These are phyloP conservation scores for Orgyia antiqua DNA, from an alignment of 2,888 invertebrate genomes.

Conservation along the genomic window DNA sequence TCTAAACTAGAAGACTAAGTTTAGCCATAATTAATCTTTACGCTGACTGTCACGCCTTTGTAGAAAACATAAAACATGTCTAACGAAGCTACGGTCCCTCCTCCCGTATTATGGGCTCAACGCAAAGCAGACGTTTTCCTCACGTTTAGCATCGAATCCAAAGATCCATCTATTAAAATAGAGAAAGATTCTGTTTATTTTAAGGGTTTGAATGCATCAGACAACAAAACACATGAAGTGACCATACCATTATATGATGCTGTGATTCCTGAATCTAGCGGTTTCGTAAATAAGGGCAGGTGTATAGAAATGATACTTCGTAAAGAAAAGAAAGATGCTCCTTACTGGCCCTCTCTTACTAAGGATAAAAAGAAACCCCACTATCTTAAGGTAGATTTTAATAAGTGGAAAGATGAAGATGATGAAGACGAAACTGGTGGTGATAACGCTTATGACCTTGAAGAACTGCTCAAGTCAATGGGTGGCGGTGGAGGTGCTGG, in stretches of 20 bases:
- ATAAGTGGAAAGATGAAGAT: slow-evolving; percentile 98
- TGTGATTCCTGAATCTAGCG: slow-evolving; percentile 88
- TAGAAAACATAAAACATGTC: slow-evolving; percentile 41
- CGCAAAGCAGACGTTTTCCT: slow-evolving; percentile 88
- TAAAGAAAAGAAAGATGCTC: slow-evolving; percentile 84
- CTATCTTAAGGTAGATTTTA: slow-evolving; percentile 98
- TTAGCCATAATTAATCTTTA: slow-evolving; percentile 8
- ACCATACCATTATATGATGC: slow-evolving; percentile 90
- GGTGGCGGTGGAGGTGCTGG: slow-evolving; percentile 70
- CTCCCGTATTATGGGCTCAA: slow-evolving; percentile 96
- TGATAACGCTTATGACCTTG: slow-evolving; percentile 51
- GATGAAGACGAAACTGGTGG: slow-evolving; percentile 84
- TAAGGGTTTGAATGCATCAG: slow-evolving; percentile 90
- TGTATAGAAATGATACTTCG: slow-evolving; percentile 86
- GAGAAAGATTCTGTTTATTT: slow-evolving; percentile 87
- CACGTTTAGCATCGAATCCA: slow-evolving; percentile 94
- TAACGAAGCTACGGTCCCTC: slow-evolving; percentile 80
- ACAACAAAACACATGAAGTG: slow-evolving; percentile 91
- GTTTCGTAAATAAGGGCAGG: slow-evolving; percentile 84
- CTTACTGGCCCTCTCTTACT: slow-evolving; percentile 93
- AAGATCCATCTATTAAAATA: slow-evolving; percentile 89
- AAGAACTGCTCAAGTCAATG: slow-evolving; percentile 87
- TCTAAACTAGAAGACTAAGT: slow-evolving; percentile 19
- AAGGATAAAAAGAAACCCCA: slow-evolving; percentile 94
- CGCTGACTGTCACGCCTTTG: slow-evolving; percentile 4